Base-by-base conservation (phyloP, 2,113 vertebrate genomes). In the Lamprologus ornatipinnis region DNA sequence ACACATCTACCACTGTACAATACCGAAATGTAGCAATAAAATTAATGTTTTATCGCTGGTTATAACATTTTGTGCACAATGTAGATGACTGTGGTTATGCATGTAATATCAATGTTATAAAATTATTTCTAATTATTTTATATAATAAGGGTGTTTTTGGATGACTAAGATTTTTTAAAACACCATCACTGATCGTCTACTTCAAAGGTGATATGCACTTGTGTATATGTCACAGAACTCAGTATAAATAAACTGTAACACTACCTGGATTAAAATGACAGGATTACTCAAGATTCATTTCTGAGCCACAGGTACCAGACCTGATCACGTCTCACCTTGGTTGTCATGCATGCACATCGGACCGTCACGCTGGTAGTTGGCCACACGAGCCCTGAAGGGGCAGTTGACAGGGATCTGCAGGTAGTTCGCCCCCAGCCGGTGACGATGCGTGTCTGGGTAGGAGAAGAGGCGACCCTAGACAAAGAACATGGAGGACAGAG, bases 331-430 rank as follows among this genome's bases (percentile, higher is more conserved):
- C 53, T 58, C 21, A 84, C 96, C 98, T 94, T 99, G 99, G 91
- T 99, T 99, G 92, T 99, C 97, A 10, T 68, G 68, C 80, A 98
- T 70, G 51, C 98, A 99, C 99, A 99, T 99, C 1, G 97, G 97
- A 7, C 99, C 98, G 2, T 99, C 99, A 2, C 98, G 97, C 94
- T 99, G 98, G 94, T 99, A 99, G 94, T 98, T 99, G 91, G 97
- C 93, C 85, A 99, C 97, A 0, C 97, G 97, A 84, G 97, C 7
- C 83, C 96, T 96, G 94, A 87, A 99, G 21, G 99, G 98, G 90
- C 99, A 99, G 93, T 99, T 99, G 58, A 99, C 98, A 1, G 98
- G 98, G 57, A 99, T 93, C 85, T 99, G 98, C 4, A 99, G 97
- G 73, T 99, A 99, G 95, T 99, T 99, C 23, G 98, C 96, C 7